phyloP scores from a whole-genome alignment of 2,888 invertebrate genomes.

The Drosophila colorata region DNA sequence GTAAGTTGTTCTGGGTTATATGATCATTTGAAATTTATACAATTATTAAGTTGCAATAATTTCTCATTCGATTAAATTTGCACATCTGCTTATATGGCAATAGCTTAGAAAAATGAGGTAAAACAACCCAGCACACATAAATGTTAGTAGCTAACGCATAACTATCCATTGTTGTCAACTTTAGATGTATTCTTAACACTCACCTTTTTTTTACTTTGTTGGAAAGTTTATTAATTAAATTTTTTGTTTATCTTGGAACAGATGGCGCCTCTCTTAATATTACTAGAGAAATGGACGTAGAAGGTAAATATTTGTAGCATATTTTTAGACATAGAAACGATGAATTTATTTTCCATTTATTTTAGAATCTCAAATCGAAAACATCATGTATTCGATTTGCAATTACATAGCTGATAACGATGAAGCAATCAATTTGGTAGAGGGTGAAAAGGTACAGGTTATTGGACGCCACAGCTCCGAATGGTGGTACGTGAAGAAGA shows the following conservation, averaged over 20 bases:
- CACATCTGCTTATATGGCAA: constrained; percentile 85
- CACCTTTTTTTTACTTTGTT: neutral
- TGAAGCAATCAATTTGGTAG: constrained; percentile 94
- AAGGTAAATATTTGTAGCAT: constrained; percentile 81
- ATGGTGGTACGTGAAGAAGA: constrained; percentile 97
- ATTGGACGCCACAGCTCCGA: constrained; percentile 93
- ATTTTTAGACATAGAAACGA: neutral
- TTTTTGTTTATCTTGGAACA: constrained; percentile 83
- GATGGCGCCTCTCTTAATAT: constrained; percentile 91
- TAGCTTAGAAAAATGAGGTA: constrained; percentile 84
- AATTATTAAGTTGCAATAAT: constrained; percentile 37
- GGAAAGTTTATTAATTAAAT: constrained; percentile 1
- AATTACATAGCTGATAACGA: constrained; percentile 94
- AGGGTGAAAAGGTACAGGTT: constrained; percentile 95
- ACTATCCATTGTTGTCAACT: constrained; percentile 39
- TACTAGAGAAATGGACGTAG: constrained; percentile 88
- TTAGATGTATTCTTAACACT: constrained; percentile 16
- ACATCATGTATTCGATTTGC: constrained; percentile 93
- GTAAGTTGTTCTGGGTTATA: constrained; percentile 60
- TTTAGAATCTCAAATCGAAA: constrained; percentile 87
- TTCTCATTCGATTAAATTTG: constrained; percentile 43
- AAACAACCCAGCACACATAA: constrained; percentile 58
- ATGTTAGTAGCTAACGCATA: constrained; percentile 78
- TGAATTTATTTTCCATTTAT: neutral
- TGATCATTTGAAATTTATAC: neutral